These are phyloP conservation scores for Ptychodera flava DNA, from an alignment of 35 echinoderm and acorn worm species.

Conservation along the genomic window DNA sequence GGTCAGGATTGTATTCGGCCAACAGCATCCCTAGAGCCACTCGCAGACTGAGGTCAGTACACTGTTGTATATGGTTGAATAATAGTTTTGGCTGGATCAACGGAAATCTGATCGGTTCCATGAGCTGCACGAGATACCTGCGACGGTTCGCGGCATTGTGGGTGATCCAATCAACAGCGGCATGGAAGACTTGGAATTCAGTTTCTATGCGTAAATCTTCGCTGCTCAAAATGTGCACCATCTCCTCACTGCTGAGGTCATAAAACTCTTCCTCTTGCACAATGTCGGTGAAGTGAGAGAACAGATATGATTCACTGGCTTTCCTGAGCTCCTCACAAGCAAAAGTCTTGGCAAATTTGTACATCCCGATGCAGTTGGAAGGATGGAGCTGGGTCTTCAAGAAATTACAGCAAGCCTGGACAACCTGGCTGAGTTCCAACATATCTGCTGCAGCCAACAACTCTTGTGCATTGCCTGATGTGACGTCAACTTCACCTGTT, in stretches of 20 bases:
- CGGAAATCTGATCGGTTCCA: constrained; percentile 70
- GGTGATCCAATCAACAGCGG: constrained; percentile 67
- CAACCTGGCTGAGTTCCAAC: constrained; percentile 68
- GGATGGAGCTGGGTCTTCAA: constrained; percentile 77
- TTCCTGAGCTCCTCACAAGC: constrained; percentile 50
- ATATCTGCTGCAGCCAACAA: constrained; percentile 83
- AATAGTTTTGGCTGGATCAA: constrained; percentile 59
- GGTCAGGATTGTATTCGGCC: constrained; percentile 61
- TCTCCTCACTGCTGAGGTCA: constrained; percentile 22
- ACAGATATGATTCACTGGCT: constrained; percentile 28
- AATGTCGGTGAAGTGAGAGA: constrained; percentile 55
- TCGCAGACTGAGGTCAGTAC: constrained; percentile 63
- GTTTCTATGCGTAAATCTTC: constrained; percentile 71
- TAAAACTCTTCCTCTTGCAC: constrained; percentile 68
- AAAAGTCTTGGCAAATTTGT: constrained; percentile 43
- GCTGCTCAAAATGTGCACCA: constrained; percentile 48
- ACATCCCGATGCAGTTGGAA: constrained; percentile 80
- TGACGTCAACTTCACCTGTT: constrained; percentile 59
- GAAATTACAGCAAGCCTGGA: constrained; percentile 60
- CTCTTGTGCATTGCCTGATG: constrained; percentile 59
- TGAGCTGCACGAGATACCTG: constrained; percentile 50
- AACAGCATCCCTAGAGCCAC: constrained; percentile 67
- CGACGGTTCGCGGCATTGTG: constrained; percentile 53
- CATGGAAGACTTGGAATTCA: constrained; percentile 87
- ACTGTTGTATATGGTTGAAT: constrained; percentile 61